Percentiles rank a stretch among this genome's conserved stretches.
phyloP scores from a whole-genome alignment of 1,140 invertebrate species.

The Formica exsecta region DNA sequence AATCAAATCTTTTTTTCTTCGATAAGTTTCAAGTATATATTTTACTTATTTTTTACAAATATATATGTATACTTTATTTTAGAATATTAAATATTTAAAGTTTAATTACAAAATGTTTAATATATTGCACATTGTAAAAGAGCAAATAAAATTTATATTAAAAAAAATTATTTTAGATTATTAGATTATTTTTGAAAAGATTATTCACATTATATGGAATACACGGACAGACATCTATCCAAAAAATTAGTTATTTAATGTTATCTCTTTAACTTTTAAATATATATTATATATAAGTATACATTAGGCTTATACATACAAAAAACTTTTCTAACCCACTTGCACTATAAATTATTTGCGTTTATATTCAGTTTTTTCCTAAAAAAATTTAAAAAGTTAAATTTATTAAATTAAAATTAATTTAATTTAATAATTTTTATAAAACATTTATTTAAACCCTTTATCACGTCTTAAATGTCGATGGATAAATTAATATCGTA shows the following conservation, averaged over 20 bases:
- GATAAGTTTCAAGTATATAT: not conserved
- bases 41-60: conserved; percentile 20
- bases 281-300: not conserved
- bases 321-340: not conserved
- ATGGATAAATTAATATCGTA: not conserved
- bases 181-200: not conserved
- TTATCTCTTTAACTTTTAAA: not conserved
- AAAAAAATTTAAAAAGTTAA: too few species aligned
- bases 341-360: not conserved
- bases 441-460: not conserved
- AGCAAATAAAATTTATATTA: not conserved
- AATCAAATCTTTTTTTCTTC: not conserved
- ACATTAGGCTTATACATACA: not conserved
- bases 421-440: conserved; percentile 12
- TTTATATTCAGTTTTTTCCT: not conserved
- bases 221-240: not conserved
- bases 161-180: not conserved
- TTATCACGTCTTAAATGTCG: not conserved
- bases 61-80: not conserved
- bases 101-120: not conserved
- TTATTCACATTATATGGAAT: not conserved
- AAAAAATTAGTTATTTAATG: not conserved
- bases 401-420: not conserved
- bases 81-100: not conserved
- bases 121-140: too few species aligned